A percentile compares a stretch with the other conserved stretches of the same genome.
These are phyloP conservation scores for Sylvietta virens DNA, from an alignment of 2,113 vertebrate species.

Conservation along the genomic window DNA sequence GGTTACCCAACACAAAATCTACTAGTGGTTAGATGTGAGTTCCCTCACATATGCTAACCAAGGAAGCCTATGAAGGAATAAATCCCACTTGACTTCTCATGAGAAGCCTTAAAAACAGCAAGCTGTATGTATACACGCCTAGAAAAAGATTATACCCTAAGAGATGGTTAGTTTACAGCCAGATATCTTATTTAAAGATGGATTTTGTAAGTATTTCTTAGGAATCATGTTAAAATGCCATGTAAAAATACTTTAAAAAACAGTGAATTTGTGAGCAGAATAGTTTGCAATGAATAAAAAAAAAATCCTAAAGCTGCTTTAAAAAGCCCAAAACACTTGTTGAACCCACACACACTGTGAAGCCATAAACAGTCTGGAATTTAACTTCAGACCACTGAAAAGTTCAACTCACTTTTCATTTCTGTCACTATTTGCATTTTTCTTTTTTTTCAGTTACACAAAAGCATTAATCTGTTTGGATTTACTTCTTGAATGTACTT, in stretches of 20 bases:
- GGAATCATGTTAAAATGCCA: background rate
- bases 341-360: background rate
- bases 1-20: conserved; percentile 15
- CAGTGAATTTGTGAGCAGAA: background rate
- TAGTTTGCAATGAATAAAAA: background rate
- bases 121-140: background rate
- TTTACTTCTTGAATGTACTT: background rate
- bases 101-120: background rate
- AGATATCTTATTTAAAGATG: background rate
- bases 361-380: background rate
- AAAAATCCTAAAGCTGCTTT: background rate
- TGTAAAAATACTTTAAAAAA: background rate
- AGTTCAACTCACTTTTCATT: background rate
- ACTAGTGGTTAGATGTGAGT: background rate
- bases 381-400: background rate
- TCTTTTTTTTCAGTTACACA: background rate
- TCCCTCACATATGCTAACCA: background rate
- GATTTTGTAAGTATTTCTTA: background rate
- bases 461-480: background rate
- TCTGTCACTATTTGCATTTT: background rate
- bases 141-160: background rate
- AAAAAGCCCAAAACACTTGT: background rate
- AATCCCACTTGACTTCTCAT: background rate
- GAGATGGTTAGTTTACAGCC: background rate
- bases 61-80: background rate